Conservation (phyloP, 2,888 invertebrate genomes). For the Galerucella nymphaeae region DNA sequence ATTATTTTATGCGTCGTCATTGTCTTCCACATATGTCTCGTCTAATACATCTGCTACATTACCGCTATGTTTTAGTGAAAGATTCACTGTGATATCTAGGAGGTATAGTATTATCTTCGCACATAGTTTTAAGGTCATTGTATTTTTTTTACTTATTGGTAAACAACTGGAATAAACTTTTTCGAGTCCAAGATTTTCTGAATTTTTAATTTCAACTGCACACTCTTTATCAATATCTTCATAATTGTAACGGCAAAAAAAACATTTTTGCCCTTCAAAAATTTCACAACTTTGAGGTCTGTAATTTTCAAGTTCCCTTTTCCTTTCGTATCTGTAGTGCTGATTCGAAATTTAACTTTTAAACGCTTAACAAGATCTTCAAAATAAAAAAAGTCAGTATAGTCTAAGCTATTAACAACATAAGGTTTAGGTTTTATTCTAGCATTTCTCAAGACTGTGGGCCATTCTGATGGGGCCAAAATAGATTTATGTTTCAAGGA, state of each 20-base stretch:
- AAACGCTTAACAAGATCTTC: background rate
- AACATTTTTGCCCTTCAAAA: too few species aligned
- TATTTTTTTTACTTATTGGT: constrained; percentile 27
- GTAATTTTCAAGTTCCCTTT: too few species aligned
- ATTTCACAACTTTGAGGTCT: too few species aligned
- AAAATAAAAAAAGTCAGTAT: constrained; percentile 1
- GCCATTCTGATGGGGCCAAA: constrained; percentile 19
- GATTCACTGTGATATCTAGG: too few species aligned
- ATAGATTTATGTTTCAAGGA: constrained; percentile 20
- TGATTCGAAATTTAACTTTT: constrained; percentile 3
- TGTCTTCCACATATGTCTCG: too few species aligned
- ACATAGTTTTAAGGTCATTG: constrained; percentile 16
- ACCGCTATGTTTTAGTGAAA: too few species aligned
- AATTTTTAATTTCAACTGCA: too few species aligned
- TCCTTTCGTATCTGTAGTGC: background rate
- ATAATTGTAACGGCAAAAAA: too few species aligned
- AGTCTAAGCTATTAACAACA: background rate
- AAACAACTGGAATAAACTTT: constrained; percentile 13
- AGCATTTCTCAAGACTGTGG: constrained; percentile 14
- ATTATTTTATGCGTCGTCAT: too few species aligned
- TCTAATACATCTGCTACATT: too few species aligned
- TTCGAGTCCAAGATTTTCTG: background rate
- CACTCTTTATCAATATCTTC: too few species aligned
- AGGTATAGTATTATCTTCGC: background rate
- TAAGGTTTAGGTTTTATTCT: constrained; percentile 8